Percentiles rank a stretch among this genome's conserved stretches.
These are phyloP conservation scores for Neolamprologus ventralis DNA, from an alignment of 2,113 vertebrate genomes.

Conservation along the genomic window DNA sequence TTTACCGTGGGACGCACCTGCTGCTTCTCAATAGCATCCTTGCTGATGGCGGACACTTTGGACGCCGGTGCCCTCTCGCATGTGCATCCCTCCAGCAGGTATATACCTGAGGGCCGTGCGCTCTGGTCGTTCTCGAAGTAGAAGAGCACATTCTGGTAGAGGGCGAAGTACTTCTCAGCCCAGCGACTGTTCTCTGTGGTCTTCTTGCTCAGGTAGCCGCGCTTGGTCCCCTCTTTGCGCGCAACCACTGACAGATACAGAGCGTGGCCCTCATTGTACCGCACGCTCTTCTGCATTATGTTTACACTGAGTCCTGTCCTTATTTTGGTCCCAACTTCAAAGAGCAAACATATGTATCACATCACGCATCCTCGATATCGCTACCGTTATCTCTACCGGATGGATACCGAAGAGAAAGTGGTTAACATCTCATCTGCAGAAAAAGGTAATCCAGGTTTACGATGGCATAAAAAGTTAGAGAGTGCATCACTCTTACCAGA, in stretches of 20 bases:
- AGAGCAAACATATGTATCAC: neutral
- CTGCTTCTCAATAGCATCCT: constrained; percentile 84
- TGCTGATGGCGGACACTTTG: constrained; percentile 68
- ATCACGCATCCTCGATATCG: neutral
- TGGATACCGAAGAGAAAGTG: neutral
- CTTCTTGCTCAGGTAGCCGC: constrained; percentile 87
- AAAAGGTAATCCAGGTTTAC: constrained; percentile 40
- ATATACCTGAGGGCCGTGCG: constrained; percentile 83
- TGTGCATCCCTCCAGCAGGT: constrained; percentile 90
- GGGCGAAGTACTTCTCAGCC: constrained; percentile 92
- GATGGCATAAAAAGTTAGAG: constrained; percentile 43
- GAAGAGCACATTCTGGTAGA: constrained; percentile 93
- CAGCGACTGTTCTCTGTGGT: constrained; percentile 88
- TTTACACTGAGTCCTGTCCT: neutral
- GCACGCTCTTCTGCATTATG: constrained; percentile 91
- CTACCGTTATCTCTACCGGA: neutral
- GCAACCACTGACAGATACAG: constrained; percentile 83
- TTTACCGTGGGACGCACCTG: constrained; percentile 61
- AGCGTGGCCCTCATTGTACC: constrained; percentile 93
- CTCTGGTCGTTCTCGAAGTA: constrained; percentile 94
- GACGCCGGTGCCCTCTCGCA: constrained; percentile 83
- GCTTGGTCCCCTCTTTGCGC: constrained; percentile 86
- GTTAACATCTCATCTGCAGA: neutral
- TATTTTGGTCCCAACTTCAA: neutral
- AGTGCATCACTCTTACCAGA: neutral